Base-by-base conservation (phyloP, 2,797 vertebrate genomes). In the Argyrosomus regius region DNA sequence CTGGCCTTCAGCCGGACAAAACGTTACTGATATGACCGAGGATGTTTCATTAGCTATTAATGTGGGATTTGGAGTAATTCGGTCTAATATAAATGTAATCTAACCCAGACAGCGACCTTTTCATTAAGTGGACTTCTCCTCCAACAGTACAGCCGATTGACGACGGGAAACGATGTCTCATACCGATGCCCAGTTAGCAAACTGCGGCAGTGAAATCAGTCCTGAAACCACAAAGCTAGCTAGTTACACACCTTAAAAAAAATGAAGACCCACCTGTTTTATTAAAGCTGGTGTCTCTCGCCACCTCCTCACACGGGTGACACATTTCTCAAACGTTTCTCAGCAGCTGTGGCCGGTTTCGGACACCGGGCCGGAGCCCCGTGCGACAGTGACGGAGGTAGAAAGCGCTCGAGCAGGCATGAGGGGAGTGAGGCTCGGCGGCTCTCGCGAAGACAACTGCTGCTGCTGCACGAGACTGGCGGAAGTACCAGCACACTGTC, bases 311-410 rank as follows among this genome's bases (percentile, higher is more conserved):
- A 70, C 86, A 68, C 86, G 68, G 83, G 74, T 75, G 90, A 94
- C 87, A 88, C 95, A 95, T 95, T 91, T 96, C 94, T 88, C 77
- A 64, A 9, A 24, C 77, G 83, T 61, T 54, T 67, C 66, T 69
- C 76, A 2, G 60, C 58, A 5, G 68, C 75, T 49, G 71, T 5
- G 70, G 72, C 67, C 39, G 76, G 28, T 62, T 24, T 60, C 39
- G n/a, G 67, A 82, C 69, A 43, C 67, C 71, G 79, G 87, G 82
- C 89, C 87, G 58, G 76, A 69, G 85, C 76, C 72, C 65, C 61
- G 71, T 0, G 20, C 41, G 7, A 22, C 66, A 16, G 60, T 43
- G 45, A 80, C 26, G 53, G 69, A 22, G 48, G 69, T 58, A 35
- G 80, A 79, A 54, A 24, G 24, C 35, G 3, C 26, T 6, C 6